These are phyloP conservation scores for Steinernema carpocapsae DNA, from an alignment of 2,888 invertebrate genomes.

Conservation along the genomic window DNA sequence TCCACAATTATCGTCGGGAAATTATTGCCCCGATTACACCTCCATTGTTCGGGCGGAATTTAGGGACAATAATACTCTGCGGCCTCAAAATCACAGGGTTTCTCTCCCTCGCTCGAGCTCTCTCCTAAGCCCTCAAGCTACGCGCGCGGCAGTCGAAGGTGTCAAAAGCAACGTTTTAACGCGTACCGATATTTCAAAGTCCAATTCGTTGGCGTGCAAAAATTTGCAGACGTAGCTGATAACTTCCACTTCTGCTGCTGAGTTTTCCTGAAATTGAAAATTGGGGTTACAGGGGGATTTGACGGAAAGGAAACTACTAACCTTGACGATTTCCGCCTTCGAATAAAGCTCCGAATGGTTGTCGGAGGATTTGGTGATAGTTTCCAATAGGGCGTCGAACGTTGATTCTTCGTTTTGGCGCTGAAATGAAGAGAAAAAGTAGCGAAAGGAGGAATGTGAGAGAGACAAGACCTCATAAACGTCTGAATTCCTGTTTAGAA, in stretches of 20 bases:
- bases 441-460: too few species aligned
- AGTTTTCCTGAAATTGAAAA: not conserved
- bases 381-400: not conserved
- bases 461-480: too few species aligned
- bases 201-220: not conserved
- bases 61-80: not conserved
- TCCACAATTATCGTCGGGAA: conserved; percentile 13
- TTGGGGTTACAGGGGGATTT: not conserved
- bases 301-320: not conserved
- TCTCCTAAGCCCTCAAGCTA: not conserved
- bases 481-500: too few species aligned
- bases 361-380: not conserved
- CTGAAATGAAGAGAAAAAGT: too few species aligned
- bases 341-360: not conserved
- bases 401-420: not conserved
- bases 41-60: conserved; percentile 21
- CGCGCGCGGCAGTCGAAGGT: too few species aligned
- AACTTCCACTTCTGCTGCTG: conserved; percentile 1
- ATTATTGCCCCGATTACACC: conserved; percentile 29
- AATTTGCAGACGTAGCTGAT: not conserved
- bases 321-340: not conserved
- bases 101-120: not conserved
- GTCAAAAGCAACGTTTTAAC: too few species aligned
- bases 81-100: not conserved
- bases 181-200: not conserved